A percentile compares a stretch with the other conserved stretches of the same genome.
phyloP scores from a whole-genome alignment of 2,113 vertebrate genomes.

The Heterochromis multidens region DNA sequence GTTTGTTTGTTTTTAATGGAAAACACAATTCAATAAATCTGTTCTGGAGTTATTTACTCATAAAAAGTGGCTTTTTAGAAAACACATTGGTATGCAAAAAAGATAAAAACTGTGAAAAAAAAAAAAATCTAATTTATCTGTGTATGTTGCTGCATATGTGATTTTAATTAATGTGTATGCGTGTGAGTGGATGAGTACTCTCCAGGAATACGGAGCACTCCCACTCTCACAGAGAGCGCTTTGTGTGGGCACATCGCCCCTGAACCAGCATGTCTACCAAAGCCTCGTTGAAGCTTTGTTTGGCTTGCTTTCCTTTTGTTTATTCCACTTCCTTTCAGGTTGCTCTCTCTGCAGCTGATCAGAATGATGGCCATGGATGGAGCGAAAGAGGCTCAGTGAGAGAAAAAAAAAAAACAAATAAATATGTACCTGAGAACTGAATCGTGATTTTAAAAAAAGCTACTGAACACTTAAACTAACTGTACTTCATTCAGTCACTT shows the following conservation, averaged over 20 bases:
- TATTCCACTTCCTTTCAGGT: slow-evolving; percentile 59
- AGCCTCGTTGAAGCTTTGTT: slow-evolving; percentile 56
- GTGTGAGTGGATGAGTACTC: slow-evolving; percentile 52
- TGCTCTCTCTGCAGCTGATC: slow-evolving; percentile 62
- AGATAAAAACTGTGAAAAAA: background rate
- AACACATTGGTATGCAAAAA: background rate
- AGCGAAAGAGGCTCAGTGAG: background rate
- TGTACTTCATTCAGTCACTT: background rate
- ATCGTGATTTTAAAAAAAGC: background rate
- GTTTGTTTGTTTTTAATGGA: background rate
- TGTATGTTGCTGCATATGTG: background rate
- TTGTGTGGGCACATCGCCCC: slow-evolving; percentile 58
- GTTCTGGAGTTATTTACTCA: background rate
- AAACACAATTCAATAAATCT: background rate
- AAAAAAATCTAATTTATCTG: background rate
- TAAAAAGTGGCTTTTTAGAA: background rate
- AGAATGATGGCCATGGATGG: background rate
- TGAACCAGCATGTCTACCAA: slow-evolving; percentile 50
- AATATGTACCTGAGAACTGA: background rate
- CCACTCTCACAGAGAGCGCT: slow-evolving; percentile 65
- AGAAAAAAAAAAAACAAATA: background rate
- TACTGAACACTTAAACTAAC: background rate
- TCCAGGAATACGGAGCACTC: slow-evolving; percentile 66
- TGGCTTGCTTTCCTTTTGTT: slow-evolving; percentile 59
- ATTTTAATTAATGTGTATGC: background rate